Base-by-base conservation (phyloP, 2,888 invertebrate species). In the Meteorus cinctellus region DNA sequence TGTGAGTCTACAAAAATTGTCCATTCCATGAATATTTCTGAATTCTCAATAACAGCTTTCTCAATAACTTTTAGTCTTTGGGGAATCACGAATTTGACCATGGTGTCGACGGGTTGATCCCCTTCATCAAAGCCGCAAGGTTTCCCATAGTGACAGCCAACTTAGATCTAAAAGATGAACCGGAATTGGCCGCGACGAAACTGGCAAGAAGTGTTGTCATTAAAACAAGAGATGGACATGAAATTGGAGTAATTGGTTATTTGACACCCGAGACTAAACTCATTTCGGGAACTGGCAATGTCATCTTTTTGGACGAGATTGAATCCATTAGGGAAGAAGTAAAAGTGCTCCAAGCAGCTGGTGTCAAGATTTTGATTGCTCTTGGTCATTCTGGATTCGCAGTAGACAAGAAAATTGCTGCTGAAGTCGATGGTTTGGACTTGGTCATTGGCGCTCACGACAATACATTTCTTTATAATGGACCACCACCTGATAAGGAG, bases 381-480 rank as follows among this genome's bases (percentile, higher is more conserved):
- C 89, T 98, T 34, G 97, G 98, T 0, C 98, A 98, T 90, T 96
- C 97, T 0, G 98, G 98, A 0, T 96, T 93, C 85, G 90, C 90
- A 1, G 92, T 92, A 81, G 98, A 98, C 86, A 91, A 93, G 86
- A 91, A 93, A 86, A 96, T 98, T 78, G 97, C 96, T 0, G 88
- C 89, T 72, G 91, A 94, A 80, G 95, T 97, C 2, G 94, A 94
- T 16, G 94, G 94, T 29, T 92, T 97, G 10, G 97, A 97, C 89
- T 88, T 97, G 45, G 96, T 98, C 0, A 94, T 98, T 76, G 98
- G 98, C 4, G 97, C 97, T 0, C 97, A 98, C 86, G 95, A 96
- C 0, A 95, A 98, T 86, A 97, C 97, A 0, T 97, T 98, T 87
- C 90, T 98, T 10, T 97, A 95, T 91, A 95, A 93, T 80, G 97